A percentile compares a stretch with the other conserved stretches of the same genome.
Conservation (phyloP, 2,113 vertebrate genomes). For the Nothobranchius kuhntae region DNA sequence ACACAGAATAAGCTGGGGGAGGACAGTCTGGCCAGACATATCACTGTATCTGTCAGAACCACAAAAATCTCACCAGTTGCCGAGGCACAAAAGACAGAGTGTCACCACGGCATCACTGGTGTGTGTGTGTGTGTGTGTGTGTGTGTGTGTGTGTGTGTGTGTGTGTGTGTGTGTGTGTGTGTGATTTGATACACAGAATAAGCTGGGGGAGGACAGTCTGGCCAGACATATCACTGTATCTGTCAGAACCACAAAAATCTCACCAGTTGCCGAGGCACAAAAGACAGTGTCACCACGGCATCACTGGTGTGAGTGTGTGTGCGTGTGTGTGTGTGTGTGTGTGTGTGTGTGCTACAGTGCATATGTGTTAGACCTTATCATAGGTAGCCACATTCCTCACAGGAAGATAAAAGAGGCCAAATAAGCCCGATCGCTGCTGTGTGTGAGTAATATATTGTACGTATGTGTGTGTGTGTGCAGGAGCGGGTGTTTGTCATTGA, state of each 20-base stretch:
- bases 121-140: neutral
- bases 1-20: constrained; percentile 42
- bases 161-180: constrained; percentile 3
- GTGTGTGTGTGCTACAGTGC: constrained; percentile 22
- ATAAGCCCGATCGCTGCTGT: constrained; percentile 64
- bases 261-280: constrained; percentile 30
- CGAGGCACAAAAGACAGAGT: constrained; percentile 41
- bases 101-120: constrained; percentile 35
- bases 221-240: constrained; percentile 46
- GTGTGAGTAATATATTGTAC: constrained; percentile 27
- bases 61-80: constrained; percentile 58
- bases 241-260: constrained; percentile 64
- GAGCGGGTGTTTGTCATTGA: constrained; percentile 65
- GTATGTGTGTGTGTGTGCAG: neutral
- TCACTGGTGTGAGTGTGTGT: constrained; percentile 20
- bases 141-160: neutral
- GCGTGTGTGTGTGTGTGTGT: constrained; percentile 24
- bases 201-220: constrained; percentile 40
- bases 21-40: constrained; percentile 43
- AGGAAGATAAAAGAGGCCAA: constrained; percentile 76
- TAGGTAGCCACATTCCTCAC: constrained; percentile 72
- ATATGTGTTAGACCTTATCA: constrained; percentile 68
- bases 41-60: constrained; percentile 55
- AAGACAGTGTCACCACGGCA: constrained; percentile 50
- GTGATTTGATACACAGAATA: constrained; percentile 54